Evolutionary conservation across 2,888 invertebrate species (phyloP), one percentile per base, ranked within the genome.

Genomic region (Agrotis exclamationis): DNA sequence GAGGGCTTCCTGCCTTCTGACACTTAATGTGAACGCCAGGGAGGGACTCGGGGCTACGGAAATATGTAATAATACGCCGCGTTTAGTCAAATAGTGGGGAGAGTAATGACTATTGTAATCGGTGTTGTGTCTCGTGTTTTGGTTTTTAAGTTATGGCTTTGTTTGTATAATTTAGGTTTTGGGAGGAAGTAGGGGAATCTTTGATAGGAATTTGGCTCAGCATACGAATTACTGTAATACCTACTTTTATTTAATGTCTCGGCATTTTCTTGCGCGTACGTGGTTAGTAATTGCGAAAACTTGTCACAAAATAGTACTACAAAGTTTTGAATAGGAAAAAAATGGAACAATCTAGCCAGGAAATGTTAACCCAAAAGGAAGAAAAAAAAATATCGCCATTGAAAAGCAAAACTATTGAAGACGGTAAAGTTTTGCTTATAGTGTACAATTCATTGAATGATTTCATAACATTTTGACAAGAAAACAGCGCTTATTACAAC

Each of bases 1-100:
- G 90, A 92, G 93, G 90, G 91, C 88, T 94, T 95, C 95, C 95
- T 93, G 93, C 88, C 89, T 89, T 92, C 93, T 92, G 93, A 90
- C 92, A 90, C 91, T 91, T 94, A 93, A 93, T 93, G 88, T 86
- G 67, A 73, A 54, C 63, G 18, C 39, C 86, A 85, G 85, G 85
- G 81, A 72, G 74, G 79, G 72, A 80, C 63, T 78, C n/a, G 56
- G 56, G 13, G 20, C 33, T 33, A 11, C 81, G 77, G 77, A 80
- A 79, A 83, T 75, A 70, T 68, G 69, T 67, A 73, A 76, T 75
- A 73, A 67, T 58, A 74, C 60, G 76, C 50, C 58, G 64, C 47
- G 74, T 73, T 76, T 63, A 69, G 60, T 63, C 66, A 77, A 70
- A 65, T 65, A 70, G 58, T 63, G 54, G 48, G 64, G 57, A 72